Base-by-base conservation (phyloP, 2,888 invertebrate species). In the Dorcus hopei region DNA sequence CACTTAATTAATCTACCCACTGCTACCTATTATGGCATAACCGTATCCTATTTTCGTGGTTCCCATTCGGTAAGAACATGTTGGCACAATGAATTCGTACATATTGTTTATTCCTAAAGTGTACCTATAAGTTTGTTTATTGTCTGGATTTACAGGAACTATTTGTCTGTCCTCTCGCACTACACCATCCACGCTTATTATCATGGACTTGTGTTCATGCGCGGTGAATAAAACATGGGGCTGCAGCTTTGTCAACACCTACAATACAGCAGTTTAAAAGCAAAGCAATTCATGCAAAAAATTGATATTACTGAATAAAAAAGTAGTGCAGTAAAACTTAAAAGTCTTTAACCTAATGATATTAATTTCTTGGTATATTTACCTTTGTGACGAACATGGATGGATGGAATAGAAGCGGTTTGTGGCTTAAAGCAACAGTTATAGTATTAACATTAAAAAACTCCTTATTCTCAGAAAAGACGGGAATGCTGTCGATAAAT, bases 61-160 rank as follows among this genome's bases (percentile, higher is more conserved):
- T 1, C 97, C 97, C 97, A 98, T 98, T 69, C 98, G 85, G 76
- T 98, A 98, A 0, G 95, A 96, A 74, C 94, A 95, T 0, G 97
- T 96, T 2, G 97, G 97, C 65, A 95, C 90, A 77, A 90, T 86
- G 50, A 97, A 85, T 81, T 97, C 97, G 68, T 81, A 80, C 70
- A 81, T 76, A 65, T 80, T 79, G 41, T 77, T 78, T 61, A 76
- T 71, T 42, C 80, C 80, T 58, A 83, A 72, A 52, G 76, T 72
- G 55, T 79, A 78, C 61, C 79, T 74, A 68, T 79, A 80, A 40
- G 81, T 67, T 59, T 77, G 72, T 49, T 78, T 77, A 65, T 71
- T 69, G 38, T 55, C 52, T 1, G 72, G 70, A 14, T 68, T 72
- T 50, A 75, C 63, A 38, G 75, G 74, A 53, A 68, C 64, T 39